phyloP scores from a whole-genome alignment of 2,888 invertebrate genomes.

The Digitonthophagus gazella region DNA sequence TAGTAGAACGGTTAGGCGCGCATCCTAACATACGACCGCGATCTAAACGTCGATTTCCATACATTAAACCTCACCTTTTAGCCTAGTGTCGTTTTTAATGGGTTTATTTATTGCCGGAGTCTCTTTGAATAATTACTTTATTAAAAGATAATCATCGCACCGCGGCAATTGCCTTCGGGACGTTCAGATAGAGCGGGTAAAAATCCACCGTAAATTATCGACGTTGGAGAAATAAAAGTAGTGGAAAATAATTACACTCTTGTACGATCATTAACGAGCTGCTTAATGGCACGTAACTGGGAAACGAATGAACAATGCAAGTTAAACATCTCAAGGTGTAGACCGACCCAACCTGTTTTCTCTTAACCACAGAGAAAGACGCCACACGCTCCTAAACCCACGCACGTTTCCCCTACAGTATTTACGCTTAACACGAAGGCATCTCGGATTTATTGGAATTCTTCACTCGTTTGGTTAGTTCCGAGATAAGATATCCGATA shows the following conservation, averaged over 20 bases:
- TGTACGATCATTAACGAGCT: constrained; percentile 25
- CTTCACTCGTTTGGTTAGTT: constrained; percentile 12
- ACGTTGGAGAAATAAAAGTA: constrained; percentile 13
- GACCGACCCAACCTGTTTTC: constrained; percentile 22
- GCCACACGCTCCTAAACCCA: constrained; percentile 19
- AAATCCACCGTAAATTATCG: constrained; percentile 12
- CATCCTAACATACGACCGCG: background rate
- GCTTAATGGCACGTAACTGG: constrained; percentile 25
- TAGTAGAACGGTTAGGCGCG: too few relatives aligned
- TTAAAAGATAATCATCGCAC: constrained; percentile 25
- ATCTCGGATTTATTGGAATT: constrained; percentile 13
- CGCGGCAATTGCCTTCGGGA: constrained; percentile 17
- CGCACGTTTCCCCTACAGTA: constrained; percentile 19
- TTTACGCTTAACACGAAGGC: constrained; percentile 8
- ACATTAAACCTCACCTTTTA: background rate
- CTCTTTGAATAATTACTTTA: constrained; percentile 24
- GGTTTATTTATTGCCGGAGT: constrained; percentile 17
- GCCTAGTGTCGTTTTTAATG: constrained; percentile 11
- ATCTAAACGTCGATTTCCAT: background rate
- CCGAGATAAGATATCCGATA: constrained; percentile 6
- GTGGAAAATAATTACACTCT: constrained; percentile 25
- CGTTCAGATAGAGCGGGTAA: background rate
- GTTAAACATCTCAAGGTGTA: constrained; percentile 25
- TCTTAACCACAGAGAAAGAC: background rate
- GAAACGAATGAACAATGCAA: constrained; percentile 28